Evolutionary conservation across 2,797 vertebrate genomes (phyloP).

Genomic region (Naso thynnoides): DNA sequence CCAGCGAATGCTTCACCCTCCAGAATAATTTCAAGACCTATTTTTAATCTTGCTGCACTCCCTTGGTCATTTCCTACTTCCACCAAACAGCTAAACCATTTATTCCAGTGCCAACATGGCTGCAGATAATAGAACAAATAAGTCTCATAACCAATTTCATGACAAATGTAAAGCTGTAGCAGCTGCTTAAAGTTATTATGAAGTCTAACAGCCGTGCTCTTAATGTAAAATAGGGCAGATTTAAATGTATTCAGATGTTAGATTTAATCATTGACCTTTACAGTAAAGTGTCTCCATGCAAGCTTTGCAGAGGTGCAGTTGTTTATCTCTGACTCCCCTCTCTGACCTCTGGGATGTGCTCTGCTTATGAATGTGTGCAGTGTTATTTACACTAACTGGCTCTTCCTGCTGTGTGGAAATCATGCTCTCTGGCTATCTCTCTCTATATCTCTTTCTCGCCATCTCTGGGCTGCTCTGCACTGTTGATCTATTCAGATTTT

Average conservation of each 20-base stretch:
- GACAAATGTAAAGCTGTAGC: not conserved
- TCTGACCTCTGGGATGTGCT: conserved; percentile 21
- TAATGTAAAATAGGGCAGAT: not conserved
- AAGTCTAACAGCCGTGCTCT: not conserved
- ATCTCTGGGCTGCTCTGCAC: conserved; percentile 6
- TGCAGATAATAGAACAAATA: not conserved
- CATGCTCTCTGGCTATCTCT: not conserved
- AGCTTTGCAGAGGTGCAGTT: not conserved
- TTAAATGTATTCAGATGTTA: not conserved
- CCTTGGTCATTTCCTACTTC: conserved; percentile 30
- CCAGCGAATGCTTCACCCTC: not conserved
- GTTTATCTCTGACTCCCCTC: conserved; percentile 9
- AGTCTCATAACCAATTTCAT: not conserved
- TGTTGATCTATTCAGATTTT: conserved; percentile 39
- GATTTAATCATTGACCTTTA: not conserved
- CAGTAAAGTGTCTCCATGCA: not conserved
- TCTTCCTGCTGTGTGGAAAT: conserved; percentile 9
- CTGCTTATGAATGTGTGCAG: conserved; percentile 4
- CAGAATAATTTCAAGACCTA: conserved; percentile 8
- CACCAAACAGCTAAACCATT: conserved; percentile 19
- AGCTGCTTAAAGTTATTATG: not conserved
- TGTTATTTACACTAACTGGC: conserved; percentile 19
- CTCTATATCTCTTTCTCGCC: not conserved
- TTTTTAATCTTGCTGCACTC: conserved; percentile 41
- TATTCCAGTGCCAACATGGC: conserved; percentile 3